These are phyloP conservation scores for Pionites leucogaster DNA, from an alignment of 2,113 vertebrate species.

Conservation along the genomic window DNA sequence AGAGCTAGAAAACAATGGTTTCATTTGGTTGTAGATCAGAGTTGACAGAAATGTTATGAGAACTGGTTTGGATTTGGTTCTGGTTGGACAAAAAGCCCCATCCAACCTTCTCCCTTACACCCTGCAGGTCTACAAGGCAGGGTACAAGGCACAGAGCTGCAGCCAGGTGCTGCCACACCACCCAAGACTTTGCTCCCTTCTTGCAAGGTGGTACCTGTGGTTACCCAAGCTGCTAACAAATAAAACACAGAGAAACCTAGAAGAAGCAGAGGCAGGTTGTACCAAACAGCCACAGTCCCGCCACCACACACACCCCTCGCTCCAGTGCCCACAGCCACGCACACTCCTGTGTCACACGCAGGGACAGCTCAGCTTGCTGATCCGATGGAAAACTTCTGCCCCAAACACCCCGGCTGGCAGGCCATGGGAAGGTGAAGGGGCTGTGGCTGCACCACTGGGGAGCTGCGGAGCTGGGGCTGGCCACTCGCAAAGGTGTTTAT, in stretches of 20 bases:
- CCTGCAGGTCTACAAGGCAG: fast-evolving
- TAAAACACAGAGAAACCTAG: background rate
- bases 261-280: background rate
- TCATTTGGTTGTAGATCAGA: background rate
- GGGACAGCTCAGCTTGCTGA: background rate
- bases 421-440: background rate
- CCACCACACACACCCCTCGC: background rate
- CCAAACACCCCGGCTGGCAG: background rate
- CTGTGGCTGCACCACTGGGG: fast-evolving
- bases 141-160: fast-evolving
- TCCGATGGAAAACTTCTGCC: background rate
- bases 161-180: background rate
- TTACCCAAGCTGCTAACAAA: background rate
- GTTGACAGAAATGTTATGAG: background rate
- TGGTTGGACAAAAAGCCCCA: background rate
- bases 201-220: background rate
- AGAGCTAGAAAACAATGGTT: background rate
- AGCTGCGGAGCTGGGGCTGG: background rate
- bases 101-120: background rate
- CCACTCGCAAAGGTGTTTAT: fast-evolving
- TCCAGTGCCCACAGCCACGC: background rate
- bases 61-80: background rate
- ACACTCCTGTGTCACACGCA: background rate
- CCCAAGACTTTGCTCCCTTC: background rate
- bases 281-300: background rate